These are phyloP conservation scores for Crotalus tigris DNA, from an alignment of 2,113 vertebrate genomes.

Conservation along the genomic window DNA sequence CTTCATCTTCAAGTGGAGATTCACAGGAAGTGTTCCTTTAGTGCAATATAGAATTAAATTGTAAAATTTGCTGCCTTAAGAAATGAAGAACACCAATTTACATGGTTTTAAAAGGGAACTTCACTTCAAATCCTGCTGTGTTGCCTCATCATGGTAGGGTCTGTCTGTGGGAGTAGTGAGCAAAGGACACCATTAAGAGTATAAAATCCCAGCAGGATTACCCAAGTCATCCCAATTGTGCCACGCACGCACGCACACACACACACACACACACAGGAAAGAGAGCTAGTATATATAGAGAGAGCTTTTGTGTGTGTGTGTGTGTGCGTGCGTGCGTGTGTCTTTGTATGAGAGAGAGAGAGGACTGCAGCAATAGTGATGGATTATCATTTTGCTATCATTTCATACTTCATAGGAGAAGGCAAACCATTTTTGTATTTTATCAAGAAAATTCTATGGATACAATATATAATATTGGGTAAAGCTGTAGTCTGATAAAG, in stretches of 20 bases:
- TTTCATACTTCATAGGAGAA: not conserved
- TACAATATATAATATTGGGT: not conserved
- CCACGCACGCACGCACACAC: accelerated
- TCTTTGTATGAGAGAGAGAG: too few species aligned
- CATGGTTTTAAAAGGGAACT: not conserved
- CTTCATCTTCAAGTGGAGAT: not conserved
- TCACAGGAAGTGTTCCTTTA: not conserved
- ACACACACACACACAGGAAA: too few species aligned
- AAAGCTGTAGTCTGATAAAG: not conserved
- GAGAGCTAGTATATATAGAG: not conserved
- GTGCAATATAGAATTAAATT: not conserved
- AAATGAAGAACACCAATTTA: not conserved
- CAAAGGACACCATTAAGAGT: not conserved
- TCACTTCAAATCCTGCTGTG: not conserved
- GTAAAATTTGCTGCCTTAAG: not conserved
- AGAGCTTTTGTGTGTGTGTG: too few species aligned
- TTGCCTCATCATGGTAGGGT: not conserved
- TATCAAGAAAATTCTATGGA: not conserved
- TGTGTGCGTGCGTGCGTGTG: too few species aligned
- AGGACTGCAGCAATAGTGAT: not conserved
- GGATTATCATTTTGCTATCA: not conserved
- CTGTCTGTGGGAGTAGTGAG: not conserved
- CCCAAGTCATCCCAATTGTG: not conserved
- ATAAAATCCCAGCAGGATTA: not conserved
- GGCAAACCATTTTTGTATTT: not conserved